A percentile compares a stretch with the other conserved stretches of the same genome.
phyloP scores from a whole-genome alignment of 2,888 invertebrate genomes.

The Drosophila setosimentum region DNA sequence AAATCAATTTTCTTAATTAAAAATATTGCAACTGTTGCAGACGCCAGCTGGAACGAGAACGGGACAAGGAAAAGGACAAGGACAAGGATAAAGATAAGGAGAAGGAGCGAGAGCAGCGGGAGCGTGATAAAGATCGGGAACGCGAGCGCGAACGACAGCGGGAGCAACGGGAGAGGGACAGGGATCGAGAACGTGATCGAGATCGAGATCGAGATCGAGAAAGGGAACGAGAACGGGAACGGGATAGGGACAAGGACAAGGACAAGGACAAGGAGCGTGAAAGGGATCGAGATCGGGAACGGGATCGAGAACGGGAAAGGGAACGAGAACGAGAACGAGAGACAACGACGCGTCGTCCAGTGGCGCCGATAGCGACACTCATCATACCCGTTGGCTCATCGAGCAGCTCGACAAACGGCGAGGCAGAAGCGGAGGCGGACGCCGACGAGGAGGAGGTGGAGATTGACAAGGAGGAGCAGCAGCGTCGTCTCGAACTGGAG shows the following conservation, averaged over 20 bases:
- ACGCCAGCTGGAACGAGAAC: conserved; percentile 79
- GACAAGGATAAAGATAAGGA: conserved; percentile 58
- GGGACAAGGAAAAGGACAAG: conserved; percentile 54
- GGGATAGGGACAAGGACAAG: conserved; percentile 56
- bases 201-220: conserved; percentile 79
- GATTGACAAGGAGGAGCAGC: conserved; percentile 93
- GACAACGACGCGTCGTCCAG: conserved; percentile 83
- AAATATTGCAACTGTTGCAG: conserved; percentile 35
- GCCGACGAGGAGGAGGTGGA: conserved; percentile 86
- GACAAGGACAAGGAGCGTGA: conserved; percentile 80
- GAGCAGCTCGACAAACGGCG: conserved; percentile 81
- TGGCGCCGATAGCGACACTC: conserved; percentile 52
- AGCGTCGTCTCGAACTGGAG: conserved; percentile 94
- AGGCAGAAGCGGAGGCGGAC: conserved; percentile 62
- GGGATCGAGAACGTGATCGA: background rate
- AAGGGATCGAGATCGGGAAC: conserved; percentile 81
- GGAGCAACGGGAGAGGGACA: conserved; percentile 84
- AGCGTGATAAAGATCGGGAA: conserved; percentile 58
- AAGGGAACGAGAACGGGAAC: no score
- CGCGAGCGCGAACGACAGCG: conserved; percentile 86
- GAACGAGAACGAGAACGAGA: conserved; percentile 82
- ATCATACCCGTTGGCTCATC: conserved; percentile 68
- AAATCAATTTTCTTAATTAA: background rate
- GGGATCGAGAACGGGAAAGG: conserved; percentile 53
- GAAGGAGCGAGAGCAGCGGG: conserved; percentile 69